phyloP scores from a whole-genome alignment of 2,113 vertebrate species.

The Poeciliopsis retropinna region DNA sequence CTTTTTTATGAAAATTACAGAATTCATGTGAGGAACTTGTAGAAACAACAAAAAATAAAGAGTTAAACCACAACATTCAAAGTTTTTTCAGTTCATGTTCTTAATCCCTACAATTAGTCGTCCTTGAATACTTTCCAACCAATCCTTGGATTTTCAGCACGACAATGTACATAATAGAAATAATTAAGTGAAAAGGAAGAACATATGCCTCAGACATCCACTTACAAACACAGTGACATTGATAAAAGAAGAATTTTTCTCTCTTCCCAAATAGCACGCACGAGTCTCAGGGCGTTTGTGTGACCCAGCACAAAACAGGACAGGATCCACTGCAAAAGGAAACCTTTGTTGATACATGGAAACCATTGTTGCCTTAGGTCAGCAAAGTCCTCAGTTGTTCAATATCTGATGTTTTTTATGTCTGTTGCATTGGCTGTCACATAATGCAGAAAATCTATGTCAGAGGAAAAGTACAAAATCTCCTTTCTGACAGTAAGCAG shows the following conservation, averaged over 20 bases:
- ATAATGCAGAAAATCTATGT: not conserved
- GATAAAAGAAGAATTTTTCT: not conserved
- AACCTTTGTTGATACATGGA: not conserved
- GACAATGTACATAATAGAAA: not conserved
- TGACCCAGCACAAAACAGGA: not conserved
- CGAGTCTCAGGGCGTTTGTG: not conserved
- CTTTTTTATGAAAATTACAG: too few species aligned
- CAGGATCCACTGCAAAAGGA: not conserved
- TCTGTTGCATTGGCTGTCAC: not conserved
- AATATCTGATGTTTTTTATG: conserved; percentile 5
- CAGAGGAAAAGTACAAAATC: conserved; percentile 3
- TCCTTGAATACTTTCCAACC: not conserved
- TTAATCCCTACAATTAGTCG: not conserved
- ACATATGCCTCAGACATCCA: not conserved
- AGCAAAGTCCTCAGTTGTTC: not conserved
- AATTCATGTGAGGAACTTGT: too few species aligned
- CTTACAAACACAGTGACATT: not conserved
- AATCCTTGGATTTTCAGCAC: not conserved
- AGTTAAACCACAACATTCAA: not conserved
- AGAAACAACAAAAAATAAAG: not conserved
- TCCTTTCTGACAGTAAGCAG: conserved; percentile 7
- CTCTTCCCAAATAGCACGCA: not conserved
- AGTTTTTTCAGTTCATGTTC: too few species aligned
- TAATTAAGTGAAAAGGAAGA: not conserved
- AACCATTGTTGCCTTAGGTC: not conserved